Evolutionary conservation across 1,140 invertebrate genomes (phyloP).

Genomic region (Galleria mellonella): DNA sequence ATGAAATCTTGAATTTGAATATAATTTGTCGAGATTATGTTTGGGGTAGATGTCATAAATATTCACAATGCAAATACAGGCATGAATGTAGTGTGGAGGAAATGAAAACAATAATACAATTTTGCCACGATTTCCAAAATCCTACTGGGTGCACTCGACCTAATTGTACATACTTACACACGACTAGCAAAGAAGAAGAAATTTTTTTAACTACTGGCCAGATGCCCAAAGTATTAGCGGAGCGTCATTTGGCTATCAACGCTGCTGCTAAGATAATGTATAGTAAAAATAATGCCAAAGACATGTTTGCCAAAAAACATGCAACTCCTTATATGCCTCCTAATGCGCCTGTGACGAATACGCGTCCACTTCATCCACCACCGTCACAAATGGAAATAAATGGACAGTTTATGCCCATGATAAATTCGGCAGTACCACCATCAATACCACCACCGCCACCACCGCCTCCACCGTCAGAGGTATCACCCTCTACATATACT

Average conservation of each 20-base stretch:
- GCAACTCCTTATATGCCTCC: not conserved
- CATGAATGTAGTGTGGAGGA: not conserved
- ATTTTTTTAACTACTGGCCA: not conserved
- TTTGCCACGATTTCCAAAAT: constrained; percentile 7
- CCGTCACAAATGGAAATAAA: not conserved
- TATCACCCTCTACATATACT: not conserved
- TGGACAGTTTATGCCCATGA: no score
- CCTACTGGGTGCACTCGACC: not conserved
- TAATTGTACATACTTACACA: constrained; percentile 3
- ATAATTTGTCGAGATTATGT: constrained; percentile 4
- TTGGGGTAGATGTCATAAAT: constrained; percentile 1
- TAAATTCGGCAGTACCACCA: not conserved
- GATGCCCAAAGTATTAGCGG: not conserved
- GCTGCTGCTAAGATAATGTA: not conserved
- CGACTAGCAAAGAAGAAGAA: constrained; percentile 3
- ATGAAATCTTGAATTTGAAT: not conserved
- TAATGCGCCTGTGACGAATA: not conserved
- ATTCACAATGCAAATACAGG: not conserved
- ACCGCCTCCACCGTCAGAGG: not conserved
- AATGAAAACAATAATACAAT: constrained; percentile 1
- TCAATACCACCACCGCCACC: not conserved
- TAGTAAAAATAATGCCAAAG: not conserved
- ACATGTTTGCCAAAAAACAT: not conserved
- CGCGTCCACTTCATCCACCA: not conserved
- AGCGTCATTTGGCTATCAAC: not conserved